phyloP scores from a whole-genome alignment of 2,888 invertebrate species.

The Eulithis testata region DNA sequence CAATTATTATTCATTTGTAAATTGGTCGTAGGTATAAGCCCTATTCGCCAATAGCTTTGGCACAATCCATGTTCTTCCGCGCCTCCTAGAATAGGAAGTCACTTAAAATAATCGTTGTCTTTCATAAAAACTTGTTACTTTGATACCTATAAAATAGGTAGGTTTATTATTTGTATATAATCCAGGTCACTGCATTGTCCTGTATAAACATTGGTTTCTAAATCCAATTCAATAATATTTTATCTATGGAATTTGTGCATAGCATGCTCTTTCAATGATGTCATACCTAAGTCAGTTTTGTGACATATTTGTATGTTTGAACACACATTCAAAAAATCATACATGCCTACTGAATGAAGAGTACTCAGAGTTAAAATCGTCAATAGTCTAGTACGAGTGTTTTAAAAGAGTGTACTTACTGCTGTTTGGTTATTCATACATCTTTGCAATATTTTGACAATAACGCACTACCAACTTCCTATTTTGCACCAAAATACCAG shows the following conservation, averaged over 20 bases:
- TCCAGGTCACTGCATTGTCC: slow-evolving; percentile 10
- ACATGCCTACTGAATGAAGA: too few species aligned
- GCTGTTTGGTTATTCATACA: too few species aligned
- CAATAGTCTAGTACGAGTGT: too few species aligned
- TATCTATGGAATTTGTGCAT: slow-evolving; percentile 20
- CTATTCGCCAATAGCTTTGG: slow-evolving; percentile 52
- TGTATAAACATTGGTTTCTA: slow-evolving; percentile 19
- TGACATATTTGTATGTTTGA: slow-evolving; percentile 27
- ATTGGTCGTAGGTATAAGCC: slow-evolving; percentile 22
- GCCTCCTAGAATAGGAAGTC: slow-evolving; percentile 65
- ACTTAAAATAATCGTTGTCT: slow-evolving; percentile 53
- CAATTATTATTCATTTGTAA: slow-evolving; percentile 54
- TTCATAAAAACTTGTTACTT: slow-evolving; percentile 52
- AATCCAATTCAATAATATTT: slow-evolving; percentile 28
- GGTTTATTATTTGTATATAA: slow-evolving; percentile 27
- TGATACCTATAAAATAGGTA: slow-evolving; percentile 38
- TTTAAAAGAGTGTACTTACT: too few species aligned
- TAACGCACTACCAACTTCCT: too few species aligned
- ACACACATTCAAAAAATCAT: too few species aligned
- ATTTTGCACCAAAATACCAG: too few species aligned
- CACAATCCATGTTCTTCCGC: slow-evolving; percentile 76
- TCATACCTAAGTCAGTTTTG: slow-evolving; percentile 27
- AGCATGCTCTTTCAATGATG: slow-evolving; percentile 20
- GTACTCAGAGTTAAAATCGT: too few species aligned
- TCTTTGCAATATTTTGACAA: too few species aligned